Evolutionary conservation across 2,888 invertebrate species (phyloP), one percentile per base, ranked within the genome.

Genomic region (Callyntrura guangdongensis): DNA sequence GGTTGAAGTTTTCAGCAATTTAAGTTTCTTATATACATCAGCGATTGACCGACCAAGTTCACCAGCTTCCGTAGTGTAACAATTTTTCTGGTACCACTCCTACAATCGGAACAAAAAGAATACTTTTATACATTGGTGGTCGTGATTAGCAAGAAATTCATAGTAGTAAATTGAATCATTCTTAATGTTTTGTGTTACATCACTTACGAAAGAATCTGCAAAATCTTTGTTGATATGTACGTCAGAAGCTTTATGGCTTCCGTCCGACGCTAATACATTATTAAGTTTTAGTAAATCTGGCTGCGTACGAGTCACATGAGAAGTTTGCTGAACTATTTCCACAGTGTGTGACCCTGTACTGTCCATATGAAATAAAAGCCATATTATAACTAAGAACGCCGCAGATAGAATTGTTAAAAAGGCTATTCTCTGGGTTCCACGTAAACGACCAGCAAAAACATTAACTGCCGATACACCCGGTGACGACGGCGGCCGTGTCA

Each of bases 51-150:
- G n/a, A 12, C 49, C 53, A 12, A 83, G 11, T 25, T 83, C 20
- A 6, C 53, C 27, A 2, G 36, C 11, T 22, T 74, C 74, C 5
- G 27, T 47, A 12, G 45, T 11, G 22, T 83, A 91, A 36, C 92
- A 92, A 22, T 84, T 83, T 22, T 79, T 56, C 12, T 27, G n/a
- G 49, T 84, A 90, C 92, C 91, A 92, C 9, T 22, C 47, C 91
- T 92, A 14, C 6, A 61, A 82, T 59, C n/a, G n/a, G n/a, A n/a
- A n/a, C n/a, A n/a, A n/a, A n/a, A n/a, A n/a, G n/a, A n/a, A n/a
- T n/a, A n/a, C n/a, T n/a, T n/a, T n/a, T n/a, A n/a, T n/a, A n/a
- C n/a, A n/a, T n/a, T n/a, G n/a, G n/a, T n/a, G n/a, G n/a, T n/a
- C n/a, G n/a, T n/a, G n/a, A n/a, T n/a, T n/a, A n/a, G n/a, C n/a